Evolutionary conservation across 2,113 vertebrate genomes (phyloP), one percentile per base, ranked within the genome.

Genomic region (Pseudopipra pipra): DNA sequence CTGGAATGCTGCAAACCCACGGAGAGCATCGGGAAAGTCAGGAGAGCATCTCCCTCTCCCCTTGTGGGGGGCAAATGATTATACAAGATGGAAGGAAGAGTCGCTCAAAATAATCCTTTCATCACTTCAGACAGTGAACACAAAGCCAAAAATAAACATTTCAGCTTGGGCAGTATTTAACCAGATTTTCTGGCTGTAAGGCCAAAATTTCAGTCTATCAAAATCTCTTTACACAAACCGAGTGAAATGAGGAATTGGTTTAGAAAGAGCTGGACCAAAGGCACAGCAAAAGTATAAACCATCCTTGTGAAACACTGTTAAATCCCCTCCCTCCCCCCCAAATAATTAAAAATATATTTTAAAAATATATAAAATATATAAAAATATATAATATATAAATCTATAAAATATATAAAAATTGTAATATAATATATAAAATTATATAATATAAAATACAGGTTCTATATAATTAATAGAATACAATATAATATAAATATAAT

Each of bases 111-210:
- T 63, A 86, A 79, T 63, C 76, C 80, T 93, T 94, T 82, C 90
- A 83, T 89, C 62, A 15, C 85, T 83, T 79, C 72, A 54, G 90
- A 62, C 52, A 93, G 80, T 43, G 39, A 93, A 55, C 79, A 85
- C 79, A 85, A 85, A 96, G 84, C 84, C 84, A 70, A 89, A 71
- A 83, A 91, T 56, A 85, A 93, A 56, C 61, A 85, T 78, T 83
- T 93, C 76, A 35, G 73, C 82, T 68, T 27, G 46, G 44, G 73
- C 62, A 63, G 67, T 47, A 33, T 75, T 89, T 89, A 58, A 71
- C 84, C 79, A 52, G 43, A 75, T 47, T 86, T 79, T 54, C 54
- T 52, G 46, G 72, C 88, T 72, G 23, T 24, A 37, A 93, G 76
- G 76, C 61, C 79, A 73, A 70, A 51, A 78, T 49, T 83, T 90